Percentiles rank a stretch among this genome's conserved stretches.
Conservation (phyloP, 2,888 invertebrate species). For the Drosophila meridiana region DNA sequence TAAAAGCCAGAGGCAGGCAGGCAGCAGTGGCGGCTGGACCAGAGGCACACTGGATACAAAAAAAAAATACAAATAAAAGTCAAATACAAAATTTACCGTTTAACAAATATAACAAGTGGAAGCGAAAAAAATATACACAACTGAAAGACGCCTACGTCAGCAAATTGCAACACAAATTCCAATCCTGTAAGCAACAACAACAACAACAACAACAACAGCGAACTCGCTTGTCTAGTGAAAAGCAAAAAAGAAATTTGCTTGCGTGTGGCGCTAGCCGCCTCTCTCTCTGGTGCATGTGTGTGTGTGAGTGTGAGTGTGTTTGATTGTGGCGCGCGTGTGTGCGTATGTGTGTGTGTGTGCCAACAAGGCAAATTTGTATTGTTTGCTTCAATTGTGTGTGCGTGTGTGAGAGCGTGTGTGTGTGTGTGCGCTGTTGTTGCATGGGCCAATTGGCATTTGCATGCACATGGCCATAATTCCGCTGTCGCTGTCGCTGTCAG, state of each 20-base stretch:
- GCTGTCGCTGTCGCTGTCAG: conserved; percentile 19
- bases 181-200: conserved; percentile 71
- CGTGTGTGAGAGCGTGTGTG: conserved; percentile 10
- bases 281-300: conserved; percentile 23
- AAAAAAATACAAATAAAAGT: not conserved
- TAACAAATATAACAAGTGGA: conserved; percentile 8
- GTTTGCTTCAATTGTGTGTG: conserved; percentile 11
- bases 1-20: conserved; percentile 62
- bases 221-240: conserved; percentile 48
- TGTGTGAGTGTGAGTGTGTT: conserved; percentile 28
- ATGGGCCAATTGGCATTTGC: conserved; percentile 43
- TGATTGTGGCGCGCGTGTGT: conserved; percentile 22
- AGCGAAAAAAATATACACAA: conserved; percentile 6
- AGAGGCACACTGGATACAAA: conserved; percentile 39
- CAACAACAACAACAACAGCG: conserved; percentile 18
- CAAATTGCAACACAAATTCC: conserved; percentile 49
- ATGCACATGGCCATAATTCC: conserved; percentile 49
- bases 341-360: conserved; percentile 44
- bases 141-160: conserved; percentile 61
- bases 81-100: conserved; percentile 9
- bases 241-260: conserved; percentile 60
- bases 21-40: conserved; percentile 65
- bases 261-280: conserved; percentile 47
- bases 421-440: conserved; percentile 32
- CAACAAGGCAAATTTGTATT: conserved; percentile 70